Conservation (phyloP, 1,140 invertebrate species). For the Tetranychus cinnabarinus region DNA sequence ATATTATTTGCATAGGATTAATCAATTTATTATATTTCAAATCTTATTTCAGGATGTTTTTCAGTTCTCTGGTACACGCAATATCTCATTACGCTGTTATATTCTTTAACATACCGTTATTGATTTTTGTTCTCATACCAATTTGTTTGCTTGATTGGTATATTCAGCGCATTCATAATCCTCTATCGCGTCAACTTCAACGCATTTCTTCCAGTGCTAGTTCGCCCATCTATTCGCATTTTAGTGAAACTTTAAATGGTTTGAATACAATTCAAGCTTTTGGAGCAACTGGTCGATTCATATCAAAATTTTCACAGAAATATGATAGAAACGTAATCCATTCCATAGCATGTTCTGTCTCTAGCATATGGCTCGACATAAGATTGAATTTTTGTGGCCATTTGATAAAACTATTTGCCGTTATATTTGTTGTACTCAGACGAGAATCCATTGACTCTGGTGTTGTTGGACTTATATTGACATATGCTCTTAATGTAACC, state of each 20-base stretch:
- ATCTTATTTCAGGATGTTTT: neutral
- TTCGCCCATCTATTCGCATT: constrained; percentile 31
- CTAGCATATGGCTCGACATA: constrained; percentile 70
- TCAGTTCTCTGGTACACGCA: too few species aligned
- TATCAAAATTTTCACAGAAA: constrained; percentile 45
- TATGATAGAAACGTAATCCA: constrained; percentile 70
- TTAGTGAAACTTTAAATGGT: constrained; percentile 30
- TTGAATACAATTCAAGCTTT: constrained; percentile 31
- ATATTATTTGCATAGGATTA: too few species aligned
- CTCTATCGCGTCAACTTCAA: constrained; percentile 29
- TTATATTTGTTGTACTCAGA: constrained; percentile 55
- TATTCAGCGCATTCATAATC: neutral
- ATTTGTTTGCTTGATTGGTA: constrained; percentile 46
- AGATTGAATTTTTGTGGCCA: constrained; percentile 78
- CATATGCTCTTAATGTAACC: constrained; percentile 56
- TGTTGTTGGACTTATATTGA: constrained; percentile 62
- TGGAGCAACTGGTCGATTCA: constrained; percentile 24
- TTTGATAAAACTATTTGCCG: constrained; percentile 37
- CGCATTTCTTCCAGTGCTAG: constrained; percentile 28
- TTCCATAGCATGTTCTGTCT: constrained; percentile 61
- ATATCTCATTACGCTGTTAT: constrained; percentile 42
- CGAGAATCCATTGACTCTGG: constrained; percentile 42
- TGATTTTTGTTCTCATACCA: constrained; percentile 55
- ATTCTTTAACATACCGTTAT: constrained; percentile 40
- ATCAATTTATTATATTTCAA: neutral